phyloP scores from a whole-genome alignment of 2,888 invertebrate genomes.

The Eupsilia transversa region DNA sequence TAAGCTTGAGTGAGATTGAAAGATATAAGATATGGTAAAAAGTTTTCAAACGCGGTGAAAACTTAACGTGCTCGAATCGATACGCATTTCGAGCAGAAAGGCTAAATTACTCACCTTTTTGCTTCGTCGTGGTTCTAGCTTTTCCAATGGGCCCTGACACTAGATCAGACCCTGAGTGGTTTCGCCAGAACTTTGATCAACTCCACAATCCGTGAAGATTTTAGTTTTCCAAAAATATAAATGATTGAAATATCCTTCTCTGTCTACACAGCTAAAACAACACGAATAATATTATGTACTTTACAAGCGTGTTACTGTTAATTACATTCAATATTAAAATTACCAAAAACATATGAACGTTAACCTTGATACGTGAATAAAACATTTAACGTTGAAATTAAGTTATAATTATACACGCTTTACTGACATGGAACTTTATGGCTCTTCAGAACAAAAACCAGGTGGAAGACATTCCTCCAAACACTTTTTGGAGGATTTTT shows the following conservation, averaged over 20 bases:
- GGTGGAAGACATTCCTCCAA: too few species aligned
- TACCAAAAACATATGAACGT: constrained; percentile 47
- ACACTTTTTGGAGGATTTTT: background rate
- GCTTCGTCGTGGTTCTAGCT: background rate
- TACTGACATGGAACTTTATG: constrained; percentile 14
- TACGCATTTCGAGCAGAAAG: too few species aligned
- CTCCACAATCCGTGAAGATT: too few species aligned
- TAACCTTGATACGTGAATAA: constrained; percentile 54
- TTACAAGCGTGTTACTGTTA: constrained; percentile 35
- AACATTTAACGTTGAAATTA: constrained; percentile 33
- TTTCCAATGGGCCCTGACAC: background rate
- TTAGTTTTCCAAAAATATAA: background rate
- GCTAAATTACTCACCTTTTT: too few species aligned
- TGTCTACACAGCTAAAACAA: constrained; percentile 41
- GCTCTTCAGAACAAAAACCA: background rate
- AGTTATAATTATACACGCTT: constrained; percentile 15
- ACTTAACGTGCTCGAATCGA: too few species aligned
- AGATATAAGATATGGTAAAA: background rate
- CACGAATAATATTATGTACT: constrained; percentile 24
- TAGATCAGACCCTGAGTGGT: too few species aligned
- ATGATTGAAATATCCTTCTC: background rate
- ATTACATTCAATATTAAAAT: constrained; percentile 55
- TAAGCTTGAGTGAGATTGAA: background rate
- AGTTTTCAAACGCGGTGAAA: background rate
- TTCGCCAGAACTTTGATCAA: too few species aligned